Base-by-base conservation (phyloP, 2,888 invertebrate species). In the Andrena bicolor region DNA sequence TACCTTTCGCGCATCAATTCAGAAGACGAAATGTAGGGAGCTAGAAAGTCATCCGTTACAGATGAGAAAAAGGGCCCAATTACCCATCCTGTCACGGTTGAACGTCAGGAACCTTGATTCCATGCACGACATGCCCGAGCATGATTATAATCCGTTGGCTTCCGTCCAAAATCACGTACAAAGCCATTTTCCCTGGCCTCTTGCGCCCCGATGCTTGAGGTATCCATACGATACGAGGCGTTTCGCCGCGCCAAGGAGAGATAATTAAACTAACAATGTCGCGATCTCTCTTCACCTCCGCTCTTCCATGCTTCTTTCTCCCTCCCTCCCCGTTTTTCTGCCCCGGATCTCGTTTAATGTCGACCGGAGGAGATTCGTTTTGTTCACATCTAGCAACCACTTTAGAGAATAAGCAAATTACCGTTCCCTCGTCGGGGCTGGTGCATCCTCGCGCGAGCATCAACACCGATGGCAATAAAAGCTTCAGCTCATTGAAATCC, bases 231-330 rank as follows among this genome's bases (percentile, higher is more conserved):
- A 81, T 75, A 81, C 80, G 69, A 78, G 65, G 63, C 73, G 66
- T 76, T 77, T 73, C 77, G 61, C 76, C 70, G 71, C 82, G 81
- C 83, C 84, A 80, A 79, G 80, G 80, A 82, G 80, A 90, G 85
- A 88, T 89, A 89, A 91, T 90, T 91, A 88, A 89, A 90, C 88
- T 89, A 90, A 91, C 89, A 90, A 89, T 86, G 86, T 86, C 82
- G 71, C 70, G 74, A 75, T 78, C 64, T 6, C 8, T 26, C 53
- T 6, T n/a, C 60, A 5, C 35, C 61, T 13, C 10, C 5, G 32
- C 26, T 0, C 23, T 26, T 20, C n/a, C 20, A 23, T 58, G 5
- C n/a, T 63, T 7, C 10, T 2, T 20, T 4, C 16, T 8, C 28
- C 35, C 20, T 35, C 60, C 41, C 13, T 16, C 41, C 1, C 1